These are phyloP conservation scores for Notothenia coriiceps DNA, from an alignment of 2,113 vertebrate species.

Conservation along the genomic window DNA sequence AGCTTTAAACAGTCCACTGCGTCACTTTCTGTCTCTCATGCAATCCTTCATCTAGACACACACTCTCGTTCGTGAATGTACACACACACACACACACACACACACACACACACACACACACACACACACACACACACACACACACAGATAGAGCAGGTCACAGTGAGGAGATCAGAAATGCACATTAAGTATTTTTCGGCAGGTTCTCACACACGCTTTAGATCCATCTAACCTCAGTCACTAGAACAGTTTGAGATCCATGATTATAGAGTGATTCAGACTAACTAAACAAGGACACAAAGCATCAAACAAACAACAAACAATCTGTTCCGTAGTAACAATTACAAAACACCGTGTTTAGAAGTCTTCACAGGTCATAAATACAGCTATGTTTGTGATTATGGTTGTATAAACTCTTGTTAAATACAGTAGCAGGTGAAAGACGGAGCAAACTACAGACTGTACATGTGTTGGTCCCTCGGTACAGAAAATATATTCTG, in stretches of 20 bases:
- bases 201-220: conserved; percentile 42
- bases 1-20: conserved; percentile 35
- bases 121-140: neutral
- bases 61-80: no score
- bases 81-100: conserved; percentile 2
- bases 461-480: conserved; percentile 65
- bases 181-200: conserved; percentile 68
- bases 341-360: conserved; percentile 70
- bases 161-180: conserved; percentile 83
- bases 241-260: conserved; percentile 61
- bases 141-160: conserved; percentile 64
- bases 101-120: conserved; percentile 11
- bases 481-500: conserved; percentile 47
- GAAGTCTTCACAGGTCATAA: conserved; percentile 65
- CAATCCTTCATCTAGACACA: no score
- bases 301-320: conserved; percentile 67
- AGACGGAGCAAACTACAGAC: conserved; percentile 69
- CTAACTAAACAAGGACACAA: conserved; percentile 67
- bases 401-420: conserved; percentile 59
- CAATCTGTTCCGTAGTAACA: conserved; percentile 58
- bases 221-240: conserved; percentile 55
- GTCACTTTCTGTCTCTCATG: conserved; percentile 17
- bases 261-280: conserved; percentile 52
- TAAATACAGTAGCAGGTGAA: conserved; percentile 67
- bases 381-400: conserved; percentile 70